A percentile compares a stretch with the other conserved stretches of the same genome.
Evolutionary conservation across 2,888 invertebrate species (phyloP).

Genomic region (Eupithecia pulchellata): DNA sequence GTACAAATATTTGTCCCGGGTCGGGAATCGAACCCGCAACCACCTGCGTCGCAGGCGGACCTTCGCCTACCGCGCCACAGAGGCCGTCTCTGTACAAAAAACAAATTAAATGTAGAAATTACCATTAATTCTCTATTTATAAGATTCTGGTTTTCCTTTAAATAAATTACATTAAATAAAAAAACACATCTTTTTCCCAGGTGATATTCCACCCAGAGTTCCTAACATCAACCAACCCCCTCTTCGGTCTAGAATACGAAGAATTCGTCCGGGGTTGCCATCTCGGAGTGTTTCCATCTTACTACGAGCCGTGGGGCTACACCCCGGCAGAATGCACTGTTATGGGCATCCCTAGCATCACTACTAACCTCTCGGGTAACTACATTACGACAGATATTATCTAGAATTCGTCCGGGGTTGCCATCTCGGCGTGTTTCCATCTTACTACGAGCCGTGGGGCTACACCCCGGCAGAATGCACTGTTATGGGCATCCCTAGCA

Average conservation of each 20-base stretch:
- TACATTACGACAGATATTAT: background rate
- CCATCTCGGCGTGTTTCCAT: slow-evolving; percentile 99
- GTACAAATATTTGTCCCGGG: background rate
- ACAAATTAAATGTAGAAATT: too few species aligned
- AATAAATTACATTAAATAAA: too few species aligned
- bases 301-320: slow-evolving; percentile 99
- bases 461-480: slow-evolving; percentile 99
- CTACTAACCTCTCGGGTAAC: slow-evolving; percentile 96
- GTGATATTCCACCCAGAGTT: slow-evolving; percentile 99
- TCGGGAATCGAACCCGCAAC: too few species aligned
- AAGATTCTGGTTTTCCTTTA: too few species aligned
- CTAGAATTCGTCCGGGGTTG: slow-evolving; percentile 98
- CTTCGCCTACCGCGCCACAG: too few species aligned
- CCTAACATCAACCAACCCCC: slow-evolving; percentile 97
- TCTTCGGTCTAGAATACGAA: slow-evolving; percentile 99
- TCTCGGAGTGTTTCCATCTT: slow-evolving; percentile 99
- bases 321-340: slow-evolving; percentile 99
- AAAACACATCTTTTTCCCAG: slow-evolving; percentile 75
- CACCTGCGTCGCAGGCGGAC: too few species aligned
- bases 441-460: slow-evolving; percentile 99
- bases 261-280: slow-evolving; percentile 99
- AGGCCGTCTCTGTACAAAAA: background rate
- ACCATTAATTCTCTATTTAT: too few species aligned
- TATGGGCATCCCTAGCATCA: slow-evolving; percentile 99
- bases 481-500: slow-evolving; percentile 99